Evolutionary conservation across 2,797 vertebrate species (phyloP), one percentile per base, ranked within the genome.

Genomic region (Hypotaenidia philippensis): DNA sequence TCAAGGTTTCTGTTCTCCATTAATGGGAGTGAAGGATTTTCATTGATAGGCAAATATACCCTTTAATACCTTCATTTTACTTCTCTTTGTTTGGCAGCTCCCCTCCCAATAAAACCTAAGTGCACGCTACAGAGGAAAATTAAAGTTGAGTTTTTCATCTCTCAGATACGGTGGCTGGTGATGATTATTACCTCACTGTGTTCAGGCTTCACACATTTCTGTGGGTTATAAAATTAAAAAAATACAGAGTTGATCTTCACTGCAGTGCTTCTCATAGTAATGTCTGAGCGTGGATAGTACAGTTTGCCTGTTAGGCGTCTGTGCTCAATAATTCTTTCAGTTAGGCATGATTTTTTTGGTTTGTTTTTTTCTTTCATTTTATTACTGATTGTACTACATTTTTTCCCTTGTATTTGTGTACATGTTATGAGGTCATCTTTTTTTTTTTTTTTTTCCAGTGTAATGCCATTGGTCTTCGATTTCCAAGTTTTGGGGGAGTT

Each of bases 101-200:
- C 57, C 32, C 5, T 38, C 82, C 69, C 83, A 92, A 18, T 93
- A 92, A 95, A 96, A 94, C 49, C 57, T 69, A 89, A 76, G 63
- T 16, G 4, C 19, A 6, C 9, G 16, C 70, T 96, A 70, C 56
- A 18, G 36, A 87, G 60, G 77, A 83, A 92, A 87, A 97, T 97
- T 78, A 90, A 95, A 94, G 66, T 34, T 87, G 86, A 89, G 72
- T 96, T 96, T 94, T 96, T 97, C 86, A 47, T 96, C 94, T 96
- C 74, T 86, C 78, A 45, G 85, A 83, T 80, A 66, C 49, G 91
- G 83, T 96, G 72, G 53, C 63, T 89, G 78, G 36, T 91, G 80
- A 69, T 95, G 79, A 95, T 96, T 94, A 94, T 93, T 96, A 92
- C 68, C 70, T 94, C 82, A 52, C 55, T 81, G 34, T 72, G 34